Evolutionary conservation across 35 echinoderm and acorn worm genomes (phyloP), one percentile per base, ranked within the genome.

Genomic region (Strongylocentrotus purpuratus): DNA sequence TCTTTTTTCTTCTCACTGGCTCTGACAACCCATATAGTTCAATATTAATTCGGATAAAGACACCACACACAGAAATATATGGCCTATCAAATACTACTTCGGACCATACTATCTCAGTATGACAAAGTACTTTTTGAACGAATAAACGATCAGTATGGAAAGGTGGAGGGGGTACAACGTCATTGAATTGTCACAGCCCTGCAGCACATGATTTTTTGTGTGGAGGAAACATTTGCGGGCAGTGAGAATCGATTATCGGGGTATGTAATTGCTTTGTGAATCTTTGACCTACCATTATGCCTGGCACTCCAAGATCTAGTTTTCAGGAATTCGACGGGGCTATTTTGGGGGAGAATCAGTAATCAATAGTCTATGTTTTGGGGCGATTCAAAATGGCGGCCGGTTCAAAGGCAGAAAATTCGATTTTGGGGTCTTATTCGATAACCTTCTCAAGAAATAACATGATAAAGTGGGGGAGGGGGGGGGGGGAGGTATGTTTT

Each of bases 191-290:
- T 22, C 28, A 5, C 7, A 78, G 25, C 28, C 65, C 25, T 0
- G 65, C 25, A 78, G 65, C 65, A 78, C 65, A n/a, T 78, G 2
- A 78, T 78, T 41, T 41, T 78, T 59, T n/a, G n/a, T 78, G 65
- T 7, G 65, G 65, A 78, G 7, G 65, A 78, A 78, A 78, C 65
- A 78, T 78, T 78, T 22, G 20, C 18, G 22, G 65, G 65, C 65
- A 78, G 25, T 7, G 20, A 78, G 65, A 78, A 78, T 78, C 20
- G 65, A 78, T 78, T 78, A 78, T 78, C 65, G 65, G 25, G 65
- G 65, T 78, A 78, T 78, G 65, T 78, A 78, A 78, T 78, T 78
- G 65, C 65, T 78, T 78, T 78, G 65, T 78, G 65, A 78, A 78
- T 78, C 65, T 78, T n/a, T n/a, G 65, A 28, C 65, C 65, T 78